A percentile compares a stretch with the other conserved stretches of the same genome.
phyloP scores from a whole-genome alignment of 2,888 invertebrate genomes.

The Microctonus aethiopoides region DNA sequence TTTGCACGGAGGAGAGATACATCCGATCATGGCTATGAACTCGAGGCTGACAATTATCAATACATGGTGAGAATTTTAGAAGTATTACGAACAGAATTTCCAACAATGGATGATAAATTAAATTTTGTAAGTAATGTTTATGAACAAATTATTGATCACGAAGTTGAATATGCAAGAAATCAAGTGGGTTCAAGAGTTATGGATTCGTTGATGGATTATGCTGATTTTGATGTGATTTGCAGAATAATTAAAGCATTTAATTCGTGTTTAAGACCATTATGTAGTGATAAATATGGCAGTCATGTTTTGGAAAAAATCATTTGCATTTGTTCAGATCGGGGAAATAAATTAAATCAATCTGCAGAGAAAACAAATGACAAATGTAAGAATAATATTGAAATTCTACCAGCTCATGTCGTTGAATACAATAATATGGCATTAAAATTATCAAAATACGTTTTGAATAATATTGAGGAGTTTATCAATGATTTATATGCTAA shows the following conservation, averaged over 20 bases:
- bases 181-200: conserved; percentile 84
- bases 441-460: conserved; percentile 79
- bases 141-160: conserved; percentile 77
- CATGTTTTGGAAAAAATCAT: conserved; percentile 82
- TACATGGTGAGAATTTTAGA: conserved; percentile 83
- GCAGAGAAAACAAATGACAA: conserved; percentile 21
- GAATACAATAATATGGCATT: conserved; percentile 75
- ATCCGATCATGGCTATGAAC: conserved; percentile 75
- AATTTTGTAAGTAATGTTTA: conserved; percentile 81
- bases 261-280: conserved; percentile 76
- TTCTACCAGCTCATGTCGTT: conserved; percentile 54
- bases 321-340: conserved; percentile 70
- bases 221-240: conserved; percentile 73
- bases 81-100: conserved; percentile 74
- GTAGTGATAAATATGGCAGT: conserved; percentile 81
- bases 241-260: conserved; percentile 74
- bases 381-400: conserved; percentile 37
- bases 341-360: conserved; percentile 67
- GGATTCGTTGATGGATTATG: conserved; percentile 79
- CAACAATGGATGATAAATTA: conserved; percentile 78
- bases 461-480: conserved; percentile 89
- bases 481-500: conserved; percentile 82
- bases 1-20: conserved; percentile 73
- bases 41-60: conserved; percentile 79
- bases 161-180: conserved; percentile 80